Evolutionary conservation across 2,797 vertebrate genomes (phyloP).

Genomic region (Alca torda): DNA sequence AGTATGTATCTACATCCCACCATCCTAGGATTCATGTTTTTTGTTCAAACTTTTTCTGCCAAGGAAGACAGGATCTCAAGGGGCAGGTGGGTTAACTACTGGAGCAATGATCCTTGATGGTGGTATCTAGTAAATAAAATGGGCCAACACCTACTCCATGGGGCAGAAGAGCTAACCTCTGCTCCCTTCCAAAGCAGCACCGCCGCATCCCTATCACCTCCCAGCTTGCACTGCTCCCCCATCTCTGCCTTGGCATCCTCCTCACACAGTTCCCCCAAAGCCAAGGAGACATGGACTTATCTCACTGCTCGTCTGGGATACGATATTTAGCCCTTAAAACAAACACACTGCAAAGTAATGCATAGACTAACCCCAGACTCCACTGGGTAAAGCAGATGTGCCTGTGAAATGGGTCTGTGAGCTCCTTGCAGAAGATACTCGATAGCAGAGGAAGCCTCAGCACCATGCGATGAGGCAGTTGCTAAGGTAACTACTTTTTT

Average conservation of each 20-base stretch:
- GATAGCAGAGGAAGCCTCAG: constrained; percentile 34
- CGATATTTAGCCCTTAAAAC: neutral
- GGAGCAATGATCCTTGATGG: neutral
- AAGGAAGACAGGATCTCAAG: neutral
- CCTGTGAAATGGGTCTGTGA: neutral
- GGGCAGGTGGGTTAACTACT: neutral
- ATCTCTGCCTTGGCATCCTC: neutral
- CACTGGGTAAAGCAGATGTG: neutral
- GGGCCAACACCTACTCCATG: neutral
- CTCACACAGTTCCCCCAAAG: neutral
- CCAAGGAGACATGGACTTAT: neutral
- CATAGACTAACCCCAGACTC: neutral
- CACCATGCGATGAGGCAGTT: constrained; percentile 65
- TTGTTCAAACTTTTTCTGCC: neutral
- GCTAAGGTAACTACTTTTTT: constrained; percentile 75
- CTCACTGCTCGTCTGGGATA: neutral
- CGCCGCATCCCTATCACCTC: neutral
- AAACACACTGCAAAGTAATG: neutral
- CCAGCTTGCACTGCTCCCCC: neutral
- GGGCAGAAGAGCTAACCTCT: neutral
- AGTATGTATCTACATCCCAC: neutral
- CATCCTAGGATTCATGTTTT: neutral
- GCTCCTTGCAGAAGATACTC: constrained; percentile 55
- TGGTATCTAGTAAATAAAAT: neutral
- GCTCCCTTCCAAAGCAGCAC: neutral